A percentile compares a stretch with the other conserved stretches of the same genome.
Conservation (phyloP, 2,113 vertebrate species). For the Odocoileus hemionus region DNA sequence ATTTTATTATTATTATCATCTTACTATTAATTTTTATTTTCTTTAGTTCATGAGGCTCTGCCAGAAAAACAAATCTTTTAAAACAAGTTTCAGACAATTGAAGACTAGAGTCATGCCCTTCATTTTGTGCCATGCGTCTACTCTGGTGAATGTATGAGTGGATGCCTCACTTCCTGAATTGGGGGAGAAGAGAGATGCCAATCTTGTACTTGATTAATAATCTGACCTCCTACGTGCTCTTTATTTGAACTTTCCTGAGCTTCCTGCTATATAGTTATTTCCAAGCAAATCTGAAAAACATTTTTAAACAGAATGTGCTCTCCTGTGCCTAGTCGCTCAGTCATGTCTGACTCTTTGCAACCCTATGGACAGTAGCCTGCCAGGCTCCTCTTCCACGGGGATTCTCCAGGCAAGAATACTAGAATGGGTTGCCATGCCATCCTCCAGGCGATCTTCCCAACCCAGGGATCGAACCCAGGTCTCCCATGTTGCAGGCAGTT, state of each 20-base stretch:
- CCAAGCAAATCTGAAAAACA: conserved; percentile 15
- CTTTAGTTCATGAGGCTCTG: background rate
- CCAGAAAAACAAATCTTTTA: background rate
- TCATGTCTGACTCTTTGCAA: background rate
- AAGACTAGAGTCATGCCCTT: background rate
- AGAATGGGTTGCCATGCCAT: background rate
- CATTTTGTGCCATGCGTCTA: background rate
- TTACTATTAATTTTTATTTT: background rate
- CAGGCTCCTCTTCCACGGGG: background rate
- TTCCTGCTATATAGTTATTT: background rate
- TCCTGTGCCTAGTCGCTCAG: background rate
- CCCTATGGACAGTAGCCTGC: background rate
- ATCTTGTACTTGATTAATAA: background rate
- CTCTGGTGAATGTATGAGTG: background rate
- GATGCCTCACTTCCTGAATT: background rate
- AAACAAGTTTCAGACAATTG: background rate
- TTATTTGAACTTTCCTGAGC: background rate
- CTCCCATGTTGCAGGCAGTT: background rate
- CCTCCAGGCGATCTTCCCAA: background rate
- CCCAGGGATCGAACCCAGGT: background rate
- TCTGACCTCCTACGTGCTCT: background rate
- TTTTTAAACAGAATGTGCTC: background rate
- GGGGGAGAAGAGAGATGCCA: background rate
- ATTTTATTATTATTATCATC: background rate
- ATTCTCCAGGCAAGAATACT: background rate